Conservation (phyloP, 2,797 vertebrate species). For the Chelonia mydas region DNA sequence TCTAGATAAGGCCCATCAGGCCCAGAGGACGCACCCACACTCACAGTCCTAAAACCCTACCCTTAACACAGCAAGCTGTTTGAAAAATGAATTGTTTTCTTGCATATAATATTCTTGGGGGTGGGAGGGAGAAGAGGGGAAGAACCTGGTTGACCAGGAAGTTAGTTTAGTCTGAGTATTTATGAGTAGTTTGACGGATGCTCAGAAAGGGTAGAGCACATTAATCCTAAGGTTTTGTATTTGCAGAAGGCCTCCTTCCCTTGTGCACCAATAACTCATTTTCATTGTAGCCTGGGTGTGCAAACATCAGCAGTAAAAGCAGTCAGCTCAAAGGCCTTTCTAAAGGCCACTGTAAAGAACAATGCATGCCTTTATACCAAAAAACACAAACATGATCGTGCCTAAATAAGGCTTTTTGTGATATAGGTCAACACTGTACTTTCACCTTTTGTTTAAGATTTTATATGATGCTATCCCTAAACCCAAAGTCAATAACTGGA, state of each 20-base stretch:
- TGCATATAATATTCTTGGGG: neutral
- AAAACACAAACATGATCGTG: neutral
- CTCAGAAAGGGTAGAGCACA: neutral
- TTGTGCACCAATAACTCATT: neutral
- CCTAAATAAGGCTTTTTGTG: neutral
- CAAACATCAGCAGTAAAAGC: neutral
- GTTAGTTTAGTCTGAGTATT: neutral
- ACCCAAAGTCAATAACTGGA: neutral
- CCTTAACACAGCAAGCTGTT: neutral
- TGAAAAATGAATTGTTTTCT: neutral
- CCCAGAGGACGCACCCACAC: neutral
- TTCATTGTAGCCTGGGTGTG: neutral
- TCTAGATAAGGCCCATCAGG: neutral
- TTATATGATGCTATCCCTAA: neutral
- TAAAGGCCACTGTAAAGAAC: neutral
- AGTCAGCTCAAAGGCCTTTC: neutral
- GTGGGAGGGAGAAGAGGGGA: neutral
- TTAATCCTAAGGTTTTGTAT: neutral
- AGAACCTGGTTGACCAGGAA: neutral
- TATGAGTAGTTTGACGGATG: neutral
- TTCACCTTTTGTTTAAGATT: conserved; percentile 11
- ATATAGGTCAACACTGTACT: neutral
- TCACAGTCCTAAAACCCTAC: neutral
- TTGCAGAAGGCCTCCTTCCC: neutral
- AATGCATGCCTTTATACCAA: neutral